These are phyloP conservation scores for Pristionchus mayeri DNA, from an alignment of 2,888 invertebrate species.

Conservation along the genomic window DNA sequence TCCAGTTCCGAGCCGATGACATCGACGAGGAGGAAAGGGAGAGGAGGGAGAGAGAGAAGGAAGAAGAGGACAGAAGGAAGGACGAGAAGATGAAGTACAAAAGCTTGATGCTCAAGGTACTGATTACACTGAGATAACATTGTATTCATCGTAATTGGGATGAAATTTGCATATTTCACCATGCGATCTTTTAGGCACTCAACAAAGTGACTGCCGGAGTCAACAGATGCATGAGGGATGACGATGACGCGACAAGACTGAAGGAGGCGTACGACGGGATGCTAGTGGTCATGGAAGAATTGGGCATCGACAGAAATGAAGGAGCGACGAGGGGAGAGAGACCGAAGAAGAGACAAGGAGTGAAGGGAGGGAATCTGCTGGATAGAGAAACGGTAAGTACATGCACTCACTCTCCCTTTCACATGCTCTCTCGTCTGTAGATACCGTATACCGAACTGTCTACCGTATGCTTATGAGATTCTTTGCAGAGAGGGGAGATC, in stretches of 20 bases:
- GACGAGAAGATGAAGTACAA: neutral
- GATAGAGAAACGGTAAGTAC: conserved; percentile 3
- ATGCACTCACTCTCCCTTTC: neutral
- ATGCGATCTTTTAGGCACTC: neutral
- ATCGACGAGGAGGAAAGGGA: conserved; percentile 14
- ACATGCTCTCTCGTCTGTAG: no score
- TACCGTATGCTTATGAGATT: neutral
- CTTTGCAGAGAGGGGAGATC: neutral
- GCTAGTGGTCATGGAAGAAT: neutral
- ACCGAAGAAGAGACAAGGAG: conserved; percentile 19
- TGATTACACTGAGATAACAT: neutral
- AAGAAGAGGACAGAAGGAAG: neutral
- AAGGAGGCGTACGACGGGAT: neutral
- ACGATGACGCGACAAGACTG: neutral
- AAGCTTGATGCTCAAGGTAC: neutral
- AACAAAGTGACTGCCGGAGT: neutral
- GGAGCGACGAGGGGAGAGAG: neutral
- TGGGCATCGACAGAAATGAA: neutral
- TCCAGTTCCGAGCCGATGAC: neutral
- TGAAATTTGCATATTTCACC: neutral
- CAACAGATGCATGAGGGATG: neutral
- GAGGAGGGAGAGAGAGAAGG: neutral
- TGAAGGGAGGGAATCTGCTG: neutral
- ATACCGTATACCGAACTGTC: no score
- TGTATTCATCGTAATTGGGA: neutral